phyloP scores from a whole-genome alignment of 1,140 invertebrate genomes.

The Drusus annulatus region DNA sequence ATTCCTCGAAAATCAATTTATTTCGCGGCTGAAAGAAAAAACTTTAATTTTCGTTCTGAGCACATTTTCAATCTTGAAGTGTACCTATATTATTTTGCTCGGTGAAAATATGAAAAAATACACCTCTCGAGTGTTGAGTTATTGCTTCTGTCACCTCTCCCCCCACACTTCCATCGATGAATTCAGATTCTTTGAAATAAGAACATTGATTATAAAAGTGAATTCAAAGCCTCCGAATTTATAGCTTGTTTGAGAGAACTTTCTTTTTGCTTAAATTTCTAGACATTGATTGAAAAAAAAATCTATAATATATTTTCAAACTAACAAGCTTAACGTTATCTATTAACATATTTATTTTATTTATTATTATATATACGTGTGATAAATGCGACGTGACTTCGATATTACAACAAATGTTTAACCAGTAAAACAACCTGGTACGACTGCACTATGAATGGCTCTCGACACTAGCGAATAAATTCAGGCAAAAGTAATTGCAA shows the following conservation, averaged over 20 bases:
- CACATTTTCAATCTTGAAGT: constrained; percentile 24
- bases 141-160: constrained; percentile 5
- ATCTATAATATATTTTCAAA: too few species aligned
- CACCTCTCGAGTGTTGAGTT: constrained; percentile 18
- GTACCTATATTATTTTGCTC: neutral
- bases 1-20: constrained; percentile 19
- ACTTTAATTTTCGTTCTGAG: constrained; percentile 10
- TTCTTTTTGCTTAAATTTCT: too few species aligned
- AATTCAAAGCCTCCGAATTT: neutral
- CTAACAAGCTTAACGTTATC: too few species aligned
- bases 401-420: too few species aligned
- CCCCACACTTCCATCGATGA: neutral
- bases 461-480: too few species aligned
- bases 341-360: too few species aligned
- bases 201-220: constrained; percentile 9
- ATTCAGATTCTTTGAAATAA: neutral
- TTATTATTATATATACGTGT: too few species aligned
- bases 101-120: constrained; percentile 27
- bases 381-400: too few species aligned
- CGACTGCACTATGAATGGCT: too few species aligned
- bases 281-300: too few species aligned
- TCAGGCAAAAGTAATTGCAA: too few species aligned
- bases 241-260: neutral
- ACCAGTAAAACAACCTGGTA: too few species aligned
- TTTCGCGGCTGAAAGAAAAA: neutral